Evolutionary conservation across 2,888 invertebrate species (phyloP).

Genomic region (Odontomyia ornata): DNA sequence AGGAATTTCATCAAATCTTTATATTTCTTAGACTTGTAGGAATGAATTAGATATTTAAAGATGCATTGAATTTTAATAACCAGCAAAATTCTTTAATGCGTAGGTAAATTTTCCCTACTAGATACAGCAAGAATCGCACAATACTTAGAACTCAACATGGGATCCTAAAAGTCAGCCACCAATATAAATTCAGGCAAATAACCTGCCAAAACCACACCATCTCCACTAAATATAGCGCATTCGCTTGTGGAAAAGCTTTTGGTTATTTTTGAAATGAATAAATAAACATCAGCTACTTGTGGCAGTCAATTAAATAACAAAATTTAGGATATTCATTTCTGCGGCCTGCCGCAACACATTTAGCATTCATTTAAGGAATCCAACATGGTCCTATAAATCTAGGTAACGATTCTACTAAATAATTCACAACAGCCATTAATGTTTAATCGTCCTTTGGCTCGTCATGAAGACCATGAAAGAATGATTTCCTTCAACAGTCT

Average conservation of each 20-base stretch:
- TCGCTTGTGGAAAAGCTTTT: not conserved
- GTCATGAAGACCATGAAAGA: not conserved
- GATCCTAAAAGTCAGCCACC: too few species aligned
- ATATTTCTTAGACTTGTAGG: too few species aligned
- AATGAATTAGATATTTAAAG: too few species aligned
- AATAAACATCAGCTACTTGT: conserved; percentile 35
- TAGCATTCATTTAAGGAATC: conserved; percentile 35
- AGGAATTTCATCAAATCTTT: too few species aligned
- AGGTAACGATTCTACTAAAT: conserved; percentile 40
- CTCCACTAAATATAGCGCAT: not conserved
- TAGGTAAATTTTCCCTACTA: too few species aligned
- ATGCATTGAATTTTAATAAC: too few species aligned
- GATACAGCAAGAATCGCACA: too few species aligned
- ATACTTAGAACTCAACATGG: too few species aligned
- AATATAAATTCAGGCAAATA: too few species aligned
- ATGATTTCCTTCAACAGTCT: not conserved
- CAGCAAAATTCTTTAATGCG: too few species aligned
- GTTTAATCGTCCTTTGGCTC: conserved; percentile 24
- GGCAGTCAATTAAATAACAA: conserved; percentile 37
- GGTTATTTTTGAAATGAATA: conserved; percentile 21
- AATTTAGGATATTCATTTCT: conserved; percentile 29
- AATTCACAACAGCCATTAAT: conserved; percentile 34
- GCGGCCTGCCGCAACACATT: conserved; percentile 34
- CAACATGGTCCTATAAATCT: conserved; percentile 32
- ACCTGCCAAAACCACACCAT: conserved; percentile 2